Conservation (phyloP, 2,888 invertebrate genomes). For the Synergus itoensis region DNA sequence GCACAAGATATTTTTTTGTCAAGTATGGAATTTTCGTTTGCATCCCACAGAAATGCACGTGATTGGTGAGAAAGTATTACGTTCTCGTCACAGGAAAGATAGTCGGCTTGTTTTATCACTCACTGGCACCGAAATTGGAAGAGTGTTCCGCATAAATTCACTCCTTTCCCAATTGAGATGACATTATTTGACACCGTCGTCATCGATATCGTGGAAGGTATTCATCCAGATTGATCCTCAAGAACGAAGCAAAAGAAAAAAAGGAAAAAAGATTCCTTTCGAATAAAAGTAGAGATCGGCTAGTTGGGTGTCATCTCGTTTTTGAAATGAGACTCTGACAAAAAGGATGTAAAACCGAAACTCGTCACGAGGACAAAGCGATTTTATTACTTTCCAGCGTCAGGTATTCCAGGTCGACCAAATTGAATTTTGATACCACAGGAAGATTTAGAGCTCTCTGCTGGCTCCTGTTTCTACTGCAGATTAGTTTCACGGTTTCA, state of each 20-base stretch:
- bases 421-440: slow-evolving; percentile 8
- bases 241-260: neutral
- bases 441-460: neutral
- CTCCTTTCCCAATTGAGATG: neutral
- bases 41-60: slow-evolving; percentile 38
- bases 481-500: slow-evolving; percentile 8
- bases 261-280: neutral
- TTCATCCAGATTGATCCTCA: neutral
- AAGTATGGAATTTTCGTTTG: slow-evolving; percentile 44
- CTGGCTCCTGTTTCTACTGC: neutral
- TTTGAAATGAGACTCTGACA: neutral
- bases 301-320: neutral
- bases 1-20: slow-evolving; percentile 49
- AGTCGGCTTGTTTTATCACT: slow-evolving; percentile 36
- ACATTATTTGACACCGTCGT: neutral
- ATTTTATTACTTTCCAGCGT: neutral
- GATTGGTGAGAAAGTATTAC: slow-evolving; percentile 46
- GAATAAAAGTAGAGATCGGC: neutral
- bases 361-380: neutral
- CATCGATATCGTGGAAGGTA: neutral
- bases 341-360: neutral
- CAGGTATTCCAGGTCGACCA: neutral
- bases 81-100: neutral
- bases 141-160: slow-evolving; percentile 17
- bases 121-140: slow-evolving; percentile 20